Evolutionary conservation across 2,888 invertebrate species (phyloP), one percentile per base, ranked within the genome.

Genomic region (Cheilosia soror): DNA sequence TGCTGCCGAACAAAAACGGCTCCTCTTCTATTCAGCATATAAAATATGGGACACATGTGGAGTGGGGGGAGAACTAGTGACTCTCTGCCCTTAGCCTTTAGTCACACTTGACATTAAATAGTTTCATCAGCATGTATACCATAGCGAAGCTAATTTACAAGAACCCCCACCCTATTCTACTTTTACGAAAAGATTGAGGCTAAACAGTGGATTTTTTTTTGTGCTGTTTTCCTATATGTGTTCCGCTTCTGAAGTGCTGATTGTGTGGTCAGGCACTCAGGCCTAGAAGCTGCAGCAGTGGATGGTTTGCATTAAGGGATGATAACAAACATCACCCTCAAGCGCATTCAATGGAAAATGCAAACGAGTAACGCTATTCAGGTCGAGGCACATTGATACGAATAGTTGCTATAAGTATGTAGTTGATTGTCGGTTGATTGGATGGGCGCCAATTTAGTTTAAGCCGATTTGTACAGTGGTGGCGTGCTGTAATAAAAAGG

Each of bases 61-160:
- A 58, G 40, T 11, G 25, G 42, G 11, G 0, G 20, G 25, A 11
- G 20, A 55, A 13, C 51, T 29, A 66, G 33, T 51, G 69, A 65
- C 44, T 76, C 62, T 72, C 31, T 85, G 85, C 85, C 85, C 85
- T 85, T 85, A 81, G 85, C 85, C 85, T 85, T 85, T 85, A 76
- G 81, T 81, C 76, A 85, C 85, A 81, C 85, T 85, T 85, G 85
- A 85, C 85, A 85, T 85, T 85, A 85, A 85, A 85, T 85, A 76
- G 71, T 66, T 82, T 58, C 66, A 44, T 62, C 53, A 47, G 57
- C 25, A 51, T 25, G 31, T 44, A 71, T 68, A 49, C 37, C 49
- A n/a, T n/a, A 72, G 69, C 37, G 62, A 27, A 76, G 81, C 85
- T 85, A 85, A 81, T 85, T 85, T 85, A 72, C 76, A 85, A 42